Evolutionary conservation across 2,888 invertebrate species (phyloP).

Genomic region (Perdita meconis): DNA sequence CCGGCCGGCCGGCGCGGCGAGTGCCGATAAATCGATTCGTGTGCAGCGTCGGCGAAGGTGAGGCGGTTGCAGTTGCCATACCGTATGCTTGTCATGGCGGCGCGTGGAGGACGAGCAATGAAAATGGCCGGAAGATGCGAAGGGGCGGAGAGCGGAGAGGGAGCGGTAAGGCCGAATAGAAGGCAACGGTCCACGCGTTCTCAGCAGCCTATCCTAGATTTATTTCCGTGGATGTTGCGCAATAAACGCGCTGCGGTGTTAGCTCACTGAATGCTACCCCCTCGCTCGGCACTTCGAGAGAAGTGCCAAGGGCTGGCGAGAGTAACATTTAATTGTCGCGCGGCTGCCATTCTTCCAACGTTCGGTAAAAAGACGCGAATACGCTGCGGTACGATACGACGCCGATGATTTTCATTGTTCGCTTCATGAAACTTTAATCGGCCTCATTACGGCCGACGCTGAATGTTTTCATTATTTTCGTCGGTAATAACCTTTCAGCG

Average conservation of each 20-base stretch:
- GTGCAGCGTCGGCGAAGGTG: constrained; percentile 34
- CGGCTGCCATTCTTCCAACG: constrained; percentile 10
- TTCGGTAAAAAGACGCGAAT: constrained; percentile 24
- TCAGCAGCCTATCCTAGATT: constrained; percentile 79
- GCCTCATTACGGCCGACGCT: too few relatives aligned
- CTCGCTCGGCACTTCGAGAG: constrained; percentile 47
- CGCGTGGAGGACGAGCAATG: constrained; percentile 65
- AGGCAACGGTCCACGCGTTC: constrained; percentile 73
- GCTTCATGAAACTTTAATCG: too few relatives aligned
- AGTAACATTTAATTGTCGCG: constrained; percentile 49
- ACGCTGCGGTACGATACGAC: not conserved
- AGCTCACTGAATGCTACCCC: constrained; percentile 55
- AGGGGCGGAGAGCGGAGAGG: constrained; percentile 41
- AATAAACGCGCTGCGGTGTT: constrained; percentile 66
- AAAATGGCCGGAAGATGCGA: constrained; percentile 70
- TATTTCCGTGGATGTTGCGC: constrained; percentile 80
- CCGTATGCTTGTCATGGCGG: constrained; percentile 61
- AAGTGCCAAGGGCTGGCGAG: constrained; percentile 62
- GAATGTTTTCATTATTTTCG: not conserved
- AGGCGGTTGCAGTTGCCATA: constrained; percentile 39
- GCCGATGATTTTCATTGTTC: too few relatives aligned
- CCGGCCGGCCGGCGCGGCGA: not conserved
- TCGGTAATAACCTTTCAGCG: not conserved
- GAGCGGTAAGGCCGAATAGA: constrained; percentile 68
- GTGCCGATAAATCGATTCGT: constrained; percentile 40